A percentile compares a stretch with the other conserved stretches of the same genome.
Evolutionary conservation across 1,140 invertebrate species (phyloP).

Genomic region (Carposina sasakii): DNA sequence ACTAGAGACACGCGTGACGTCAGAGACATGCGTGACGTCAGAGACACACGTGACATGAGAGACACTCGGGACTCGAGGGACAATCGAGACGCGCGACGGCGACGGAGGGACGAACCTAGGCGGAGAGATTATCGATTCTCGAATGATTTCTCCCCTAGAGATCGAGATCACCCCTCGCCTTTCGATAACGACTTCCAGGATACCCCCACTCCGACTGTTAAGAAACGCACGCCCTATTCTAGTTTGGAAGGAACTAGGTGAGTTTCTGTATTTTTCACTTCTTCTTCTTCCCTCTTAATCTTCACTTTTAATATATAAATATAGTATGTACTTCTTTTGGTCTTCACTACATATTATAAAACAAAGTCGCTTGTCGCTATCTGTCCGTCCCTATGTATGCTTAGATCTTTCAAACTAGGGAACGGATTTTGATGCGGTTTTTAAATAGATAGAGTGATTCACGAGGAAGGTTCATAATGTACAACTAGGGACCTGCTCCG

Average conservation of each 20-base stretch:
- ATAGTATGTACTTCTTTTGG: no score
- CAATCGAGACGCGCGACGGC: constrained; percentile 42
- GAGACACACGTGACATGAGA: constrained; percentile 47
- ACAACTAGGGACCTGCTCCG: no score
- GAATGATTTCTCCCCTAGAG: constrained; percentile 74
- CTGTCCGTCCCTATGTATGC: no score
- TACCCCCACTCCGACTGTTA: constrained; percentile 38
- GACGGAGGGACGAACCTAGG: constrained; percentile 33
- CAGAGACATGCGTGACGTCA: constrained; percentile 28
- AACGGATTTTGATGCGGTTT: no score
- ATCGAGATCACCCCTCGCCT: constrained; percentile 74
- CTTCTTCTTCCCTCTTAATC: no score
- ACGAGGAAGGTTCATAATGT: no score
- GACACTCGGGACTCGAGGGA: constrained; percentile 50
- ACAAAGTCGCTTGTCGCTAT: no score
- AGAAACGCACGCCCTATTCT: constrained; percentile 52
- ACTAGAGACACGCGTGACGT: constrained; percentile 11
- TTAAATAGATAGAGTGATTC: no score
- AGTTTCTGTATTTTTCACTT: no score
- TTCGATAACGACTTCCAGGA: constrained; percentile 82
- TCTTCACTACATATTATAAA: no score
- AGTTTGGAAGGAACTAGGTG: constrained; percentile 59
- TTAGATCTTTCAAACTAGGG: no score
- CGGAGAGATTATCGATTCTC: constrained; percentile 41
- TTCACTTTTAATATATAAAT: no score